Conservation (phyloP, 2,797 vertebrate genomes). For the Gobio occitaniae region DNA sequence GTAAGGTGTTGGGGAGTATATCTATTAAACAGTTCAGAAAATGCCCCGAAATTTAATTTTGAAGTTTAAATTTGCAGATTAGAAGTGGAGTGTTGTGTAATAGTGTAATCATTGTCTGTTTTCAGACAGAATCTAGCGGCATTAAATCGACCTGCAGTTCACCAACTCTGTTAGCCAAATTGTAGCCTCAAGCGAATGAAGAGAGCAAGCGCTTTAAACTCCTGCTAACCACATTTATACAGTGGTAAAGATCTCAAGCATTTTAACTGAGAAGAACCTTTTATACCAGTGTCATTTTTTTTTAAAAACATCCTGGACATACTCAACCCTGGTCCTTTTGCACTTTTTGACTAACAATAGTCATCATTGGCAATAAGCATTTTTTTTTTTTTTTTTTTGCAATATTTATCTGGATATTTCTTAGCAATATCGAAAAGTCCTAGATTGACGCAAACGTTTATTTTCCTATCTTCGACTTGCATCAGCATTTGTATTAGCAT, state of each 20-base stretch:
- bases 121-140: constrained; percentile 25
- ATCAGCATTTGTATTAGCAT: neutral
- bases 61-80: constrained; percentile 28
- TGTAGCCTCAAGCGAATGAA: constrained; percentile 34
- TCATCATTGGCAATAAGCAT: neutral
- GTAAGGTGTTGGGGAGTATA: neutral
- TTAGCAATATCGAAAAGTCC: neutral
- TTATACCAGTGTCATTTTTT: neutral
- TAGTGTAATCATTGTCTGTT: constrained; percentile 44
- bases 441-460: neutral
- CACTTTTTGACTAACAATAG: neutral
- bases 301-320: neutral
- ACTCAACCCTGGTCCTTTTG: neutral
- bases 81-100: constrained; percentile 26
- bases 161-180: constrained; percentile 44
- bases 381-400: no score
- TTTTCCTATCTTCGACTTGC: neutral
- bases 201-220: neutral
- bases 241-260: neutral
- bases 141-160: constrained; percentile 36
- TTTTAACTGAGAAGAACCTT: neutral
- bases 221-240: constrained; percentile 31
- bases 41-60: constrained; percentile 28
- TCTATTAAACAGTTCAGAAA: constrained; percentile 35
- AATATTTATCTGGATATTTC: neutral